These are phyloP conservation scores for Silurus lanzhouensis DNA, from an alignment of 2,797 vertebrate genomes.

Conservation along the genomic window DNA sequence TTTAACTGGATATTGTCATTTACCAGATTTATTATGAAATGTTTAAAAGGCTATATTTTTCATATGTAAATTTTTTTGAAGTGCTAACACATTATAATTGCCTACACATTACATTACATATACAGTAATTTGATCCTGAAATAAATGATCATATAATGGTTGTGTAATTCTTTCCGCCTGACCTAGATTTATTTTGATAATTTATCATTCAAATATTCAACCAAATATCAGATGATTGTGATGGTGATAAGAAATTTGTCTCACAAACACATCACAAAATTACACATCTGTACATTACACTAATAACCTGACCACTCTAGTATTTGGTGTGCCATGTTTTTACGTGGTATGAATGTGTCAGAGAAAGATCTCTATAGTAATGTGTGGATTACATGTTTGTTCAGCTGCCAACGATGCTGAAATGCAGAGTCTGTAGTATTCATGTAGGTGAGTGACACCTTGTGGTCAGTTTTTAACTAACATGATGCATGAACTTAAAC, in stretches of 20 bases:
- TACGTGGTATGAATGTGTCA: slow-evolving; percentile 8
- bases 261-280: background rate
- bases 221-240: background rate
- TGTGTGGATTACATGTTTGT: slow-evolving; percentile 39
- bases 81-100: background rate
- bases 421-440: slow-evolving; percentile 7
- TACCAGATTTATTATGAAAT: background rate
- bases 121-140: background rate
- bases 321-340: background rate
- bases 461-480: slow-evolving; percentile 61
- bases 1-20: background rate
- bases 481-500: background rate
- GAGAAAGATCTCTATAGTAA: background rate
- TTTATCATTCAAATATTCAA: background rate
- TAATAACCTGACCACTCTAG: background rate
- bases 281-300: background rate
- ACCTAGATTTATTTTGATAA: background rate
- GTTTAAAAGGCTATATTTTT: background rate
- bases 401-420: slow-evolving; percentile 48
- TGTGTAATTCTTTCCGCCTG: background rate
- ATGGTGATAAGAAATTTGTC: too few relatives aligned
- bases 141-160: background rate
- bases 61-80: background rate
- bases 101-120: background rate
- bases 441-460: slow-evolving; percentile 63